Evolutionary conservation across 2,888 invertebrate genomes (phyloP), one percentile per base, ranked within the genome.

Genomic region (Biston betularia): DNA sequence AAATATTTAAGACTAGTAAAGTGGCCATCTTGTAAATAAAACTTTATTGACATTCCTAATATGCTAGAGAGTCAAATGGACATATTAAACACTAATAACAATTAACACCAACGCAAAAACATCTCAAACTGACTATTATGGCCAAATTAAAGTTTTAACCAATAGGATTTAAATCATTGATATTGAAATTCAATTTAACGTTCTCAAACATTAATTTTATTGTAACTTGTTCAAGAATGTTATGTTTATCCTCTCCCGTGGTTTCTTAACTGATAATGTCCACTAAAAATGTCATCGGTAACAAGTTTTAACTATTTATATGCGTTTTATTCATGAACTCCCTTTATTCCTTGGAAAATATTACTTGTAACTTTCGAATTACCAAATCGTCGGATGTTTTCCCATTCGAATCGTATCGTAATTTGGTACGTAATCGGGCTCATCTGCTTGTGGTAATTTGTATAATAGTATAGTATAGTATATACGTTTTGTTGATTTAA

Each of bases 351-450:
- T n/a, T 53, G 46, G 10, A 53, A 61, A 35, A 33, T 40, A 44
- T 33, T 49, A 12, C 45, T 45, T 61, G 9, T 44, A 60, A 66
- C 59, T 64, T 64, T 64, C 60, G 55, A 58, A 59, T 56, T 56
- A 34, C 40, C 40, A 48, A 54, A 58, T 50, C 35, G n/a, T 38
- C 14, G 24, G 15, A 62, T 35, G 11, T 56, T 44, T 56, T 54
- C 48, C n/a, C 34, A 15, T 12, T 53, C 53, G 35, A 44, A 45
- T 24, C 50, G 24, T 42, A 46, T 59, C 40, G 49, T 87, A 83
- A 87, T 88, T 85, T 83, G 79, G 81, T 80, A 80, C 80, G 82
- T 85, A 83, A 88, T 84, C 83, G 76, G 65, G 74, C 70, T 74
- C 75, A 81, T 80, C 77, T 85, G 81, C 79, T 78, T 69, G 75